These are phyloP conservation scores for Alosa sapidissima DNA, from an alignment of 2,797 vertebrate genomes.

Conservation along the genomic window DNA sequence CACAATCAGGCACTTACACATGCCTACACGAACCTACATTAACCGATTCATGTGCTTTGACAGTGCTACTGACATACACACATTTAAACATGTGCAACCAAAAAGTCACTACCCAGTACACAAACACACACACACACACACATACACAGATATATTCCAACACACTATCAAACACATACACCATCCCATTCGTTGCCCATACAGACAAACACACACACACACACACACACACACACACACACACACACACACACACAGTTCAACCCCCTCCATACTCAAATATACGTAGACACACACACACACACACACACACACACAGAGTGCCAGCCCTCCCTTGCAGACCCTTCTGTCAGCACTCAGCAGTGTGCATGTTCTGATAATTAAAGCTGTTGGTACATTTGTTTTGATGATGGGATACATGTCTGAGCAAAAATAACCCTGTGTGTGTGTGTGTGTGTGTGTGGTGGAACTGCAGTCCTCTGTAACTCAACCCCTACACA, in stretches of 20 bases:
- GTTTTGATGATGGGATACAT: background rate
- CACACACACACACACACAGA: conserved; percentile 8
- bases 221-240: background rate
- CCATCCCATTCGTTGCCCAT: too few relatives aligned
- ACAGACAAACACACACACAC: background rate
- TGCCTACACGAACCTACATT: background rate
- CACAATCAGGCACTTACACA: background rate
- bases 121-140: background rate
- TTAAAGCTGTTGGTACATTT: background rate
- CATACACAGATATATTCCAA: background rate
- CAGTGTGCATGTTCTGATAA: background rate
- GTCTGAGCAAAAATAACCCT: background rate
- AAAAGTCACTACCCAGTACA: background rate
- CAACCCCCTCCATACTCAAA: background rate
- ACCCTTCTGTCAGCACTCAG: background rate
- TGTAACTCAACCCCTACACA: background rate
- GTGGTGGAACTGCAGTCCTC: background rate
- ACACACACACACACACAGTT: background rate
- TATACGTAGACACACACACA: background rate
- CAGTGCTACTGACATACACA: too few relatives aligned
- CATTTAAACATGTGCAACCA: too few relatives aligned
- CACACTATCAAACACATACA: background rate
- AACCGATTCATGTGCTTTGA: too few relatives aligned
- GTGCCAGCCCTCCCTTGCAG: background rate
- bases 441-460: background rate